Evolutionary conservation across 2,888 invertebrate genomes (phyloP).

Genomic region (Volucella inanis): DNA sequence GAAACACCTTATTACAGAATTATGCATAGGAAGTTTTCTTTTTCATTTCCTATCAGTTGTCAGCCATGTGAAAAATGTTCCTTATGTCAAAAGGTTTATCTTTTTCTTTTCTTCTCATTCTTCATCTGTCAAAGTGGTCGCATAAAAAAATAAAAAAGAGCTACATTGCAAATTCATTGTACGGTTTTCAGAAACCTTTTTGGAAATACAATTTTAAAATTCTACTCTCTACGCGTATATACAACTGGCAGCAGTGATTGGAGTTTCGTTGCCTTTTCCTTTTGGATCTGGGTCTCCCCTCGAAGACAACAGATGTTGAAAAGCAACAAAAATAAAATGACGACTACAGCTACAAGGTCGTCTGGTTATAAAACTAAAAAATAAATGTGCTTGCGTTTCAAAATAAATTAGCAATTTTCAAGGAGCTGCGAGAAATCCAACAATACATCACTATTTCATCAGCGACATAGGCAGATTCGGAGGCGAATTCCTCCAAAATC

Average conservation of each 20-base stretch:
- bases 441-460: constrained; percentile 8
- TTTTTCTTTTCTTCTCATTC: constrained; percentile 7
- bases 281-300: constrained; percentile 40
- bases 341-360: constrained; percentile 66
- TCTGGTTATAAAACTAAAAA: constrained; percentile 67
- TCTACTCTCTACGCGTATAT: constrained; percentile 15
- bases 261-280: not conserved
- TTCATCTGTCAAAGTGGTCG: constrained; percentile 39
- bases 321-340: constrained; percentile 66
- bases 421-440: constrained; percentile 33
- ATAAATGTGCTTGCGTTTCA: constrained; percentile 60
- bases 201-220: constrained; percentile 33
- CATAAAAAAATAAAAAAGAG: constrained; percentile 13
- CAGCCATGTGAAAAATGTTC: constrained; percentile 13
- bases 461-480: constrained; percentile 7
- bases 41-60: constrained; percentile 40
- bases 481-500: constrained; percentile 18
- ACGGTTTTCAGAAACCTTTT: constrained; percentile 23
- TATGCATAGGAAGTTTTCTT: not conserved
- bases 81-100: constrained; percentile 22
- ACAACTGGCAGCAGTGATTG: constrained; percentile 3
- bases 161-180: constrained; percentile 3
- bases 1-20: too few species aligned
- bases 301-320: constrained; percentile 58
- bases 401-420: constrained; percentile 54